Conservation (phyloP, 2,888 invertebrate genomes). For the Callinectes sapidus region DNA sequence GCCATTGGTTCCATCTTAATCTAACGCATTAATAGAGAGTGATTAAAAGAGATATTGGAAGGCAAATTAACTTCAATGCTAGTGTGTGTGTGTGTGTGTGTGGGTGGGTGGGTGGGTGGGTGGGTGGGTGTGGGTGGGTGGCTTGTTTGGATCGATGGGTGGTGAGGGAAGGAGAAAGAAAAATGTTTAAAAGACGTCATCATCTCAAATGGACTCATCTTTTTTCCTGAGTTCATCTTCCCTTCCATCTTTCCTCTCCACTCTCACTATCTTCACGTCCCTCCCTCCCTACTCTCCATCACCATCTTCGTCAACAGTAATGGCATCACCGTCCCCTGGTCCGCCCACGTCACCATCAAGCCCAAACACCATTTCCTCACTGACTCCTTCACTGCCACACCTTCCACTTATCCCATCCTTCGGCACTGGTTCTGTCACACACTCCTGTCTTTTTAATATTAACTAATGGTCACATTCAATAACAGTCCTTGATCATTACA, state of each 20-base stretch:
- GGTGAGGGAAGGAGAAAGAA: neutral
- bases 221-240: neutral
- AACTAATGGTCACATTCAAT: too few species aligned
- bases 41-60: neutral
- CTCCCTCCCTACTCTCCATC: neutral
- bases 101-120: conserved; percentile 19
- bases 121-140: neutral
- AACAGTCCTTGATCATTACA: neutral
- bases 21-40: neutral
- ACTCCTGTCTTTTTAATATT: too few species aligned
- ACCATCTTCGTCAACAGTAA: neutral
- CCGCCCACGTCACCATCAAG: neutral
- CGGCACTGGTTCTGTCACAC: neutral
- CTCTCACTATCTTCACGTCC: neutral
- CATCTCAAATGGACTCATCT: neutral
- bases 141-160: too few species aligned
- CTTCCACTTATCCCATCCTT: neutral
- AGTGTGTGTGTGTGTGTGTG: neutral
- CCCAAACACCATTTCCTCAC: neutral
- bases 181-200: neutral
- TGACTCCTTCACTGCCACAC: neutral
- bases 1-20: neutral
- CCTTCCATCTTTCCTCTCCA: neutral
- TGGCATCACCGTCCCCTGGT: neutral
- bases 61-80: neutral